Evolutionary conservation across 1,140 invertebrate species (phyloP).

Genomic region (Pogonomyrmex californicus): DNA sequence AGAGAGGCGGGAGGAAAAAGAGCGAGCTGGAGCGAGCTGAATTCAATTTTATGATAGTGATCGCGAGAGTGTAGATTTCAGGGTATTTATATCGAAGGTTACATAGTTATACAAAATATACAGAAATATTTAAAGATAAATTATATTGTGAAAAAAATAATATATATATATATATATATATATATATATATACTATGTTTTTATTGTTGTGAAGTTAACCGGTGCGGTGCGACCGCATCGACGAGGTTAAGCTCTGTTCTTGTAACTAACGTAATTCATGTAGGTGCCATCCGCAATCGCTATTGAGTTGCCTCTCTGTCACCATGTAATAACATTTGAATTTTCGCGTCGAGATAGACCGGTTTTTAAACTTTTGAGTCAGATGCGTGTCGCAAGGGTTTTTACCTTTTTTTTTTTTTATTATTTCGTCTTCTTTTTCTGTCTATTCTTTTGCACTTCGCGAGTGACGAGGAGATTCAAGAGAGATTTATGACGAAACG

Average conservation of each 20-base stretch:
- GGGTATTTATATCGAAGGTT: constrained; percentile 79
- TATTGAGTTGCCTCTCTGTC: constrained; percentile 37
- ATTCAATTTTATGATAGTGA: constrained; percentile 64
- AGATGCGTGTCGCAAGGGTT: background rate
- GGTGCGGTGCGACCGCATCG: constrained; percentile 24
- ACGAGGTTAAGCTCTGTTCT: constrained; percentile 40
- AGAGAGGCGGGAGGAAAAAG: background rate
- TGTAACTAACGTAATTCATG: constrained; percentile 37
- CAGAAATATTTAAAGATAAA: constrained; percentile 74
- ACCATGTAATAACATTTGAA: constrained; percentile 14
- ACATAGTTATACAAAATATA: constrained; percentile 75
- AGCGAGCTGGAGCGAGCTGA: constrained; percentile 1
- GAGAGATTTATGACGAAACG: background rate
- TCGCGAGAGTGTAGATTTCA: constrained; percentile 75
- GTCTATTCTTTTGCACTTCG: background rate
- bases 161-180: too few species aligned
- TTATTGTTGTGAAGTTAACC: constrained; percentile 74
- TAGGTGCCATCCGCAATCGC: constrained; percentile 38
- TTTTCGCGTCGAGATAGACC: background rate
- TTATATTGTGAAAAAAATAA: constrained; percentile 69
- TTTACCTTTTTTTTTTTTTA: background rate
- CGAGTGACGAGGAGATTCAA: background rate
- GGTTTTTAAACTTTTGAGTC: background rate
- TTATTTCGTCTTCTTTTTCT: background rate
- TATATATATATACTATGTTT: constrained; percentile 75